Percentiles rank a stretch among this genome's conserved stretches.
Evolutionary conservation across 2,113 vertebrate genomes (phyloP).

Genomic region (Oryzias woworae): DNA sequence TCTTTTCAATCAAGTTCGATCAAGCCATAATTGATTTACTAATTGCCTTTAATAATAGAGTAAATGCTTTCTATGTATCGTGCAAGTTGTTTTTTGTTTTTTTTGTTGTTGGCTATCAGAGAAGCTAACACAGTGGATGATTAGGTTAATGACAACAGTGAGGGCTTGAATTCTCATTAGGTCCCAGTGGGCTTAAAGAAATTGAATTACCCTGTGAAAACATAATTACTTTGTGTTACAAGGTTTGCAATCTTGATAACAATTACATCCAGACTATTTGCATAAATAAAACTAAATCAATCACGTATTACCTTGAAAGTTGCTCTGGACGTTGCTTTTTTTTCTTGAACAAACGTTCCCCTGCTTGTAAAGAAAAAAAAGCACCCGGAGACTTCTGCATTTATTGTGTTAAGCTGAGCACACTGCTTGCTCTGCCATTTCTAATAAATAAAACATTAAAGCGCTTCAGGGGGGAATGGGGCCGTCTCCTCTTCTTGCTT

Average conservation of each 20-base stretch:
- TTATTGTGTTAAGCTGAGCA: constrained; percentile 67
- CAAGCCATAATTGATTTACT: constrained; percentile 71
- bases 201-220: constrained; percentile 48
- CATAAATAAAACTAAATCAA: constrained; percentile 27
- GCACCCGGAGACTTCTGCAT: constrained; percentile 56
- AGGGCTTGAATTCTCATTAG: constrained; percentile 55
- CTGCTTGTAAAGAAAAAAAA: not conserved
- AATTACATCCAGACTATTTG: constrained; percentile 34
- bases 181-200: constrained; percentile 49
- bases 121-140: constrained; percentile 62
- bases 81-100: constrained; percentile 56
- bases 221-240: constrained; percentile 42
- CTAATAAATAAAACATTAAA: constrained; percentile 75
- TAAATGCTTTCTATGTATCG: constrained; percentile 53
- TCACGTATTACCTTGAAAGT: constrained; percentile 13
- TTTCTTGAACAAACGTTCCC: constrained; percentile 34
- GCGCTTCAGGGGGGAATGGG: constrained; percentile 48
- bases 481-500: constrained; percentile 32
- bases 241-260: constrained; percentile 34
- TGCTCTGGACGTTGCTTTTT: constrained; percentile 1
- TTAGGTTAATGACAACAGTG: constrained; percentile 67
- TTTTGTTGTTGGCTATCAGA: constrained; percentile 47
- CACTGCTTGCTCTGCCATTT: constrained; percentile 56
- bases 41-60: constrained; percentile 76
- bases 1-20: constrained; percentile 69